Percentiles rank a stretch among this genome's conserved stretches.
Evolutionary conservation across 2,113 vertebrate genomes (phyloP).

Genomic region (Amblyopsis rosae): DNA sequence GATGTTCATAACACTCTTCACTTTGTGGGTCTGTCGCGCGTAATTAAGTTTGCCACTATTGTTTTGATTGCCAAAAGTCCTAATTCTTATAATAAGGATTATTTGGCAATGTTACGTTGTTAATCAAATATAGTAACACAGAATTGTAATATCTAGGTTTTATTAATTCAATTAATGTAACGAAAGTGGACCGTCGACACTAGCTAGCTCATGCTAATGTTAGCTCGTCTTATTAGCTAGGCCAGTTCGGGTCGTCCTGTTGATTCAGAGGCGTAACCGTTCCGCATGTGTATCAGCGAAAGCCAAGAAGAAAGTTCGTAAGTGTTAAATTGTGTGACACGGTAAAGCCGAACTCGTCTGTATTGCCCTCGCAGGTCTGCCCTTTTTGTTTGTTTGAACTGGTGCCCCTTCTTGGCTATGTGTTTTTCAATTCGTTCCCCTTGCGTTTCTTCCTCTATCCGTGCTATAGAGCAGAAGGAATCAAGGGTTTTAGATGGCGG

Average conservation of each 20-base stretch:
- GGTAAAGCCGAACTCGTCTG: not conserved
- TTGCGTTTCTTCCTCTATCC: slow-evolving; percentile 3
- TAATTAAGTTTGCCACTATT: slow-evolving; percentile 34
- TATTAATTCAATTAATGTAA: no score
- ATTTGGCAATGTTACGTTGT: no score
- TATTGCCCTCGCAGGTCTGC: no score
- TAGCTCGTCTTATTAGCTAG: not conserved
- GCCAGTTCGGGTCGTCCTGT: not conserved
- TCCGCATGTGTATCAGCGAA: slow-evolving; percentile 15
- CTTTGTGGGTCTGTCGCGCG: not conserved
- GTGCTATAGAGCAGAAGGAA: slow-evolving; percentile 12
- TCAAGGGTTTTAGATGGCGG: slow-evolving; percentile 43
- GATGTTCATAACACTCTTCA: slow-evolving; percentile 15
- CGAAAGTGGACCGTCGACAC: not conserved
- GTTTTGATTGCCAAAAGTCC: slow-evolving; percentile 16
- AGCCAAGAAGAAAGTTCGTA: not conserved
- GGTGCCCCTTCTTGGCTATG: not conserved
- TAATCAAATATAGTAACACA: no score
- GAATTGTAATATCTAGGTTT: no score
- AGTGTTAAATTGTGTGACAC: not conserved
- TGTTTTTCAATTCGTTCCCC: not conserved
- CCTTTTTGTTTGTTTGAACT: no score
- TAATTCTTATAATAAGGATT: not conserved
- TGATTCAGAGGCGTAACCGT: slow-evolving; percentile 9
- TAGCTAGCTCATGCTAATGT: not conserved